Conservation (phyloP, 2,113 vertebrate species). For the Lichenostomus cassidix region DNA sequence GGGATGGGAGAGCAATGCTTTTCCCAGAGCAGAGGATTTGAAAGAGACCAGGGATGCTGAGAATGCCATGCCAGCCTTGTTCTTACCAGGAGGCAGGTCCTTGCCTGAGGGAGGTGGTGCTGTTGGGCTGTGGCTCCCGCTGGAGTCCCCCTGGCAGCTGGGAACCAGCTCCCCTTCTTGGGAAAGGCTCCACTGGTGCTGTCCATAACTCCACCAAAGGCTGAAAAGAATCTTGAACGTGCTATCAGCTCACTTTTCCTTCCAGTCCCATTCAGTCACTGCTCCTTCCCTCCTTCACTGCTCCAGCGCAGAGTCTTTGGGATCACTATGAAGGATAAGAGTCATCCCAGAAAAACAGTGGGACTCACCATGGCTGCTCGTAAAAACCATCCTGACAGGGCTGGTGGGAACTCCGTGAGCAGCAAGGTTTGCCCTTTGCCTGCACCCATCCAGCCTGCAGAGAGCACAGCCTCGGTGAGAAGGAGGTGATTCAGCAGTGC, state of each 20-base stretch:
- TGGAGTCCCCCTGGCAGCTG: not conserved
- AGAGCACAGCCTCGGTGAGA: rapidly evolving
- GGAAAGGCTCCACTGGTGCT: not conserved
- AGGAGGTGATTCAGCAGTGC: not conserved
- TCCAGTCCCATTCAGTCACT: not conserved
- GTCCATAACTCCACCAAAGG: not conserved
- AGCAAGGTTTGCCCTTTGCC: not conserved
- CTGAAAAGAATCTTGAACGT: not conserved
- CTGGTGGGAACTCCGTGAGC: not conserved
- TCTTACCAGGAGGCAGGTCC: not conserved
- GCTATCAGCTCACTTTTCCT: not conserved
- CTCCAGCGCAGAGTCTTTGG: not conserved
- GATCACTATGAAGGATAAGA: not conserved
- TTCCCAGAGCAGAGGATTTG: not conserved
- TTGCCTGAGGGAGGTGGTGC: not conserved
- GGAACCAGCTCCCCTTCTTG: not conserved
- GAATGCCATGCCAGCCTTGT: not conserved
- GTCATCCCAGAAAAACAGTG: not conserved
- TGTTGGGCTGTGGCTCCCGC: not conserved
- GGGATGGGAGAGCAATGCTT: not conserved
- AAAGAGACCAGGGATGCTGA: not conserved
- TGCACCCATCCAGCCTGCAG: not conserved
- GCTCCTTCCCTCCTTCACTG: not conserved
- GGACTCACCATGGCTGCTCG: rapidly evolving
- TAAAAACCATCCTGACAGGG: not conserved